Conservation (phyloP, 92 coral and sea anemone species). For the Parazoanthus swiftii region DNA sequence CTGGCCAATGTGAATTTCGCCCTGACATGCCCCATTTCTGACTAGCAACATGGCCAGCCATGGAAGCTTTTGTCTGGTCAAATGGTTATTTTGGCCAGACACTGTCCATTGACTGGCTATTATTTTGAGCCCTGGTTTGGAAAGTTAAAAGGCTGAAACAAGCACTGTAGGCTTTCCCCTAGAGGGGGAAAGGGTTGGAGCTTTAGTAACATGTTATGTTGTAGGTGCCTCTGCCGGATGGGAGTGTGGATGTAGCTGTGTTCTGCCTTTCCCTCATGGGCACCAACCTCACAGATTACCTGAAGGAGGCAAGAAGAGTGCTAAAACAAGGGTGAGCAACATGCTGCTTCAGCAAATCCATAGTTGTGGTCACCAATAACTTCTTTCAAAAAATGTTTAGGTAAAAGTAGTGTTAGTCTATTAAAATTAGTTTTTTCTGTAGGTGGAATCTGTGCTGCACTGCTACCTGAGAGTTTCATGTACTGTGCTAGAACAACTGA, state of each 20-base stretch:
- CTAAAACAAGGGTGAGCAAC: conserved; percentile 75
- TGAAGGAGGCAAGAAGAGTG: conserved; percentile 86
- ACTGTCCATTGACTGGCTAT: no score
- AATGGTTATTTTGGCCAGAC: neutral
- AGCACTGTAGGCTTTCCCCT: neutral
- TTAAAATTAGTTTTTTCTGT: neutral
- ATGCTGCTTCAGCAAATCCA: neutral
- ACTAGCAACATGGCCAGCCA: no score
- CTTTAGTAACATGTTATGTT: neutral
- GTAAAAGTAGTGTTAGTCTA: no score
- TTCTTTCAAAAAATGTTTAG: no score
- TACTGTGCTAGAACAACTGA: no score
- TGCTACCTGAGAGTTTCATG: neutral
- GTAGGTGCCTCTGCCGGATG: conserved; percentile 79
- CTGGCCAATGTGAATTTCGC: no score
- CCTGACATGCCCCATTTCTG: no score
- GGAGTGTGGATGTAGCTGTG: conserved; percentile 84
- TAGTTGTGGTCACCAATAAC: neutral
- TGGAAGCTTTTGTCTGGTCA: no score
- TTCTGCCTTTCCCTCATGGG: conserved; percentile 97
- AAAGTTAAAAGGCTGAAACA: neutral
- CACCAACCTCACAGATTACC: conserved; percentile 78
- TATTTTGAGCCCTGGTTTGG: neutral
- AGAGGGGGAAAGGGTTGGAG: no score
- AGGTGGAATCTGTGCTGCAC: neutral